Conservation (phyloP, 2,888 invertebrate genomes). For the Volucella zonaria region DNA sequence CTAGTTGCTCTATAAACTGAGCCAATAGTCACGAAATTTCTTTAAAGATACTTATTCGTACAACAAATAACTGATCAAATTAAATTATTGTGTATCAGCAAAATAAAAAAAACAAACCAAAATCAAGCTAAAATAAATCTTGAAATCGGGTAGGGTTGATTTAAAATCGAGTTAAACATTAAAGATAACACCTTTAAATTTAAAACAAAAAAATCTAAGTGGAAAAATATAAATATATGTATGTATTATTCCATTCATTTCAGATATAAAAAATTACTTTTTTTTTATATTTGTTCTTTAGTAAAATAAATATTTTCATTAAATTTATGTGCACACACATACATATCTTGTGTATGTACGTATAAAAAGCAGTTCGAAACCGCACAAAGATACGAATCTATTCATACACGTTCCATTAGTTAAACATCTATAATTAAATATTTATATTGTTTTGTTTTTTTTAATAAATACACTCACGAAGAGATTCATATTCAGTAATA, state of each 20-base stretch:
- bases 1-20: too few relatives aligned
- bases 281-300: conserved; percentile 29
- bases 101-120: too few relatives aligned
- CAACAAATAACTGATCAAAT: too few relatives aligned
- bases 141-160: too few relatives aligned
- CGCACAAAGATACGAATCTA: conserved; percentile 7
- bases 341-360: conserved; percentile 8
- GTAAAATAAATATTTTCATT: conserved; percentile 22
- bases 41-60: too few relatives aligned
- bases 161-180: not conserved
- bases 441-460: not conserved
- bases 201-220: too few relatives aligned
- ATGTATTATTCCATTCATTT: conserved; percentile 19
- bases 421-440: conserved; percentile 5
- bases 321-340: conserved; percentile 6
- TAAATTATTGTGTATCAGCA: too few relatives aligned
- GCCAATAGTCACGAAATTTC: too few relatives aligned
- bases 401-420: not conserved
- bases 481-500: conserved; percentile 9
- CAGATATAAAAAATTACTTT: conserved; percentile 35
- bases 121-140: too few relatives aligned
- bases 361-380: conserved; percentile 37
- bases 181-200: too few relatives aligned
- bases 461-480: not conserved
- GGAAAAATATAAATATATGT: not conserved